Evolutionary conservation across 2,888 invertebrate species (phyloP), one percentile per base, ranked within the genome.

Genomic region (Sceliomorpha sp.): DNA sequence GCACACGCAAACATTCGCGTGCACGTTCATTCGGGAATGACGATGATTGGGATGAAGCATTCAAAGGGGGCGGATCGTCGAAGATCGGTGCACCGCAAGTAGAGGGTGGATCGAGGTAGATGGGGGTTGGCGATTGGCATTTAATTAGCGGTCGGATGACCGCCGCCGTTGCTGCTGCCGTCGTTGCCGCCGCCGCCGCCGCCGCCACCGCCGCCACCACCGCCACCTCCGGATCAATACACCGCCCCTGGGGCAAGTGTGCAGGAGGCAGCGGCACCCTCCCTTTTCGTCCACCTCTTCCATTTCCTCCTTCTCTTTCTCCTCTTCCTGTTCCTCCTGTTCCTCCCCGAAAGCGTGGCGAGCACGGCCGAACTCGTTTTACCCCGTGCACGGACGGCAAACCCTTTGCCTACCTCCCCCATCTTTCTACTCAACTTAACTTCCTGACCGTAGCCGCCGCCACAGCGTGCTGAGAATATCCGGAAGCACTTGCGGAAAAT

Each of bases 91-190:
- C 71, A 72, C 62, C 58, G 75, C 77, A 78, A 78, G 81, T 74
- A 73, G 83, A 80, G 82, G 80, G 82, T 78, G 82, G 81, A 76
- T 78, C 70, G 80, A 81, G 83, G 77, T 73, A 77, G 79, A 77
- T 71, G 81, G 80, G 83, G 87, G 81, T 81, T 76, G 83, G 84
- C 88, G 86, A 88, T 88, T 88, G 88, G 88, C 88, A 87, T 87
- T 87, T 87, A 87, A 88, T 87, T 87, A 87, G 86, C 86, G 87
- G 84, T 85, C 81, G 86, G 87, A 86, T 87, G 88, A 87, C 88
- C 87, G 84, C 83, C 66, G 82, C 86, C 47, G 68, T 51, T 39
- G 56, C 45, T 37, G 58, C 68, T 79, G 80, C 56, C 47, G 56
- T 39, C 39, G 58, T 62, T 79, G 80, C 86, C 85, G 85, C 62